phyloP scores from a whole-genome alignment of 2,797 vertebrate species.

The Chelonia mydas region DNA sequence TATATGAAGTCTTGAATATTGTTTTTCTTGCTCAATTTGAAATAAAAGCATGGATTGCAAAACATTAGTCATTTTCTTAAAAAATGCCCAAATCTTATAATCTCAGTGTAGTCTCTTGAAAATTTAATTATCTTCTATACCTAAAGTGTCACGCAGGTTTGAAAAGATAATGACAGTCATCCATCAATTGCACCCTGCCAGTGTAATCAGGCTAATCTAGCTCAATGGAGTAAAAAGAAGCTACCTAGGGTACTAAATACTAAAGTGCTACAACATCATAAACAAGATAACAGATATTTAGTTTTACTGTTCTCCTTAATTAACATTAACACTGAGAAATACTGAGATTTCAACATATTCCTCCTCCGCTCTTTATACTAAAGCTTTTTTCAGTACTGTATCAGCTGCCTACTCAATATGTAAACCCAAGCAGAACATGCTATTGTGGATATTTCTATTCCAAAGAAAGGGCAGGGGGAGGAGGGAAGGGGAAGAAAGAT shows the following conservation, averaged over 20 bases:
- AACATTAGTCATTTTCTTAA: constrained; percentile 62
- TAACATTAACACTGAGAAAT: constrained; percentile 31
- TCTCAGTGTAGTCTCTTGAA: constrained; percentile 77
- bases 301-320: constrained; percentile 55
- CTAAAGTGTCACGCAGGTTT: constrained; percentile 82
- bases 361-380: not conserved
- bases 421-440: not conserved
- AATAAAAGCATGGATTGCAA: constrained; percentile 69
- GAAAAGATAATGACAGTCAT: constrained; percentile 86
- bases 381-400: not conserved
- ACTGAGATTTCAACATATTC: constrained; percentile 33
- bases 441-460: not conserved
- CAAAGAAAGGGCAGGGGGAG: not conserved
- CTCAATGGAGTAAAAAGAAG: constrained; percentile 73
- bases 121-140: constrained; percentile 83
- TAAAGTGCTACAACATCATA: constrained; percentile 58
- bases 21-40: constrained; percentile 68
- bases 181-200: constrained; percentile 83
- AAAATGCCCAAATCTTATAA: constrained; percentile 74
- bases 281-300: constrained; percentile 55
- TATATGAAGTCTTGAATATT: constrained; percentile 51
- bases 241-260: constrained; percentile 70
- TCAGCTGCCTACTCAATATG: not conserved
- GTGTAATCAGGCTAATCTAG: constrained; percentile 82
- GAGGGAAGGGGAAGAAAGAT: not conserved